phyloP scores from a whole-genome alignment of 2,113 vertebrate species.

The Paraplagusia blochii region DNA sequence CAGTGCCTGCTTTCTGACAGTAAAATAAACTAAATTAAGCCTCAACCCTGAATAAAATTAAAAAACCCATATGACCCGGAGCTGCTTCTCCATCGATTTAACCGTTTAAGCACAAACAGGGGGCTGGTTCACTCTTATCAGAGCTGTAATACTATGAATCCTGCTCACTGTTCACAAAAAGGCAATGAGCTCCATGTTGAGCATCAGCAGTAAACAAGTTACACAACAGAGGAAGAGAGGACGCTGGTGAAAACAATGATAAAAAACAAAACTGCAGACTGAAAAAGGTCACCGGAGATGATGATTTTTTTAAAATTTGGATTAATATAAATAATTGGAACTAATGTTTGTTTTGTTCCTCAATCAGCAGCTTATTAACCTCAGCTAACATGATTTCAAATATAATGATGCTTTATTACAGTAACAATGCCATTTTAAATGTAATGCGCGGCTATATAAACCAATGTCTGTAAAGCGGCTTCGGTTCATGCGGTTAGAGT shows the following conservation, averaged over 20 bases:
- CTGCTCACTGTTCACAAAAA: slow-evolving; percentile 60
- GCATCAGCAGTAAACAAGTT: slow-evolving; percentile 62
- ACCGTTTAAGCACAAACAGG: slow-evolving; percentile 62
- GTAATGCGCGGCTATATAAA: neutral
- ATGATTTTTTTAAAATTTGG: neutral
- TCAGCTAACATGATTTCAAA: slow-evolving; percentile 35
- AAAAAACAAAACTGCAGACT: neutral
- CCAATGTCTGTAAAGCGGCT: slow-evolving; percentile 3
- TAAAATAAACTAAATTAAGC: slow-evolving; percentile 11
- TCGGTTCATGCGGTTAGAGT: neutral
- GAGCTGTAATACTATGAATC: slow-evolving; percentile 34
- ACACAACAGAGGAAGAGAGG: slow-evolving; percentile 33
- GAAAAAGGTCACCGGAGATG: neutral
- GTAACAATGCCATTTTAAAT: neutral
- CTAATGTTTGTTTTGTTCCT: neutral
- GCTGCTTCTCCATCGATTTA: slow-evolving; percentile 40
- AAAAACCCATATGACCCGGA: slow-evolving; percentile 19
- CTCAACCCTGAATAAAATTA: neutral
- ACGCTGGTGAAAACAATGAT: slow-evolving; percentile 46
- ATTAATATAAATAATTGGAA: slow-evolving; percentile 3
- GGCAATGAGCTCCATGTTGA: slow-evolving; percentile 50
- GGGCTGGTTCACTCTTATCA: slow-evolving; percentile 39
- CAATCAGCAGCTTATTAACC: slow-evolving; percentile 6
- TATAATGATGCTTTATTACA: neutral
- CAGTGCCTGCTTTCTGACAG: slow-evolving; percentile 23